phyloP scores from a whole-genome alignment of 2,888 invertebrate species.

The Acleris laterana region DNA sequence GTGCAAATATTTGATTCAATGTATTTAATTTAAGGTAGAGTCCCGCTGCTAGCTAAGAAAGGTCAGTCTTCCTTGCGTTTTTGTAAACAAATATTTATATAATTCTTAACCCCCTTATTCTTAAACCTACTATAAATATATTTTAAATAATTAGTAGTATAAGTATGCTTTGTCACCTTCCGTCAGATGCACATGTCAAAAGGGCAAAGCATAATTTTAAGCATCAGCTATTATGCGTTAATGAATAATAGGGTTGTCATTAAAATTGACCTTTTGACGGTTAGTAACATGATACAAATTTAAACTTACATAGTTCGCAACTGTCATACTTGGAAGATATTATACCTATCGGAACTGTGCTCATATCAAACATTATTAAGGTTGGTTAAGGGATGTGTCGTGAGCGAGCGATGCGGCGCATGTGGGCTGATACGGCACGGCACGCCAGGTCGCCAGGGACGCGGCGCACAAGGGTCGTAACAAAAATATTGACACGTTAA shows the following conservation, averaged over 20 bases:
- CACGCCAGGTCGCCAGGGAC: too few relatives aligned
- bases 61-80: neutral
- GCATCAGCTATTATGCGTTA: too few relatives aligned
- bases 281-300: neutral
- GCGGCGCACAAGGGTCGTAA: neutral
- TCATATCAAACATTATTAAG: neutral
- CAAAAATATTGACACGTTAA: constrained; percentile 1
- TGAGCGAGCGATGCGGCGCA: neutral
- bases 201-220: too few relatives aligned
- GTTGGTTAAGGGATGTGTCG: constrained; percentile 12
- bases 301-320: constrained; percentile 1
- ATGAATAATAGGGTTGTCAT: too few relatives aligned
- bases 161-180: too few relatives aligned
- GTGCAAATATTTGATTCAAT: constrained; percentile 1
- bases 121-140: too few relatives aligned
- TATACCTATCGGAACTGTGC: constrained; percentile 1
- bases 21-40: neutral
- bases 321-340: constrained; percentile 41
- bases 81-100: too few relatives aligned
- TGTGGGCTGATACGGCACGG: constrained; percentile 21
- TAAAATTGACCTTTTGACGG: too few relatives aligned
- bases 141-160: too few relatives aligned
- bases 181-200: too few relatives aligned
- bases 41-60: neutral
- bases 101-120: too few relatives aligned